Evolutionary conservation across 2,888 invertebrate genomes (phyloP).

Genomic region (Ctenicera cuprea): DNA sequence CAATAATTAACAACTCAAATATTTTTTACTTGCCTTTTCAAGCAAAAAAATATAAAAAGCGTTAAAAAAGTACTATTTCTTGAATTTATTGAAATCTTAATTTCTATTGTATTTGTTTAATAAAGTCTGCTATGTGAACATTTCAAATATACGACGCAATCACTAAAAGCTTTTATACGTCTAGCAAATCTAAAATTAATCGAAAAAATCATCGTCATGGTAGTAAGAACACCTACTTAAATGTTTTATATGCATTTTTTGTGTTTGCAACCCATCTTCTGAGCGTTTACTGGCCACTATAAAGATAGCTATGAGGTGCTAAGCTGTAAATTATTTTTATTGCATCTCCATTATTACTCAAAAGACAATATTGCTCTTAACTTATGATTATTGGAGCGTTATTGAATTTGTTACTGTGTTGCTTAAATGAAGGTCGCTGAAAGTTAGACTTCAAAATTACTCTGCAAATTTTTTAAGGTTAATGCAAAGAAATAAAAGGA

Average conservation of each 20-base stretch:
- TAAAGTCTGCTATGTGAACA: background rate
- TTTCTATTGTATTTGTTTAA: no score
- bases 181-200: slow-evolving; percentile 11
- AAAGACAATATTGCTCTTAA: background rate
- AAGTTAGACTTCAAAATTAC: slow-evolving; percentile 8
- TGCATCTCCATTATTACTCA: slow-evolving; percentile 7
- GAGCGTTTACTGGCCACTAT: slow-evolving; percentile 19
- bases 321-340: slow-evolving; percentile 30
- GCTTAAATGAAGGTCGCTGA: background rate
- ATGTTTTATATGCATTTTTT: slow-evolving; percentile 33
- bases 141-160: slow-evolving; percentile 1
- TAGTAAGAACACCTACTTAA: slow-evolving; percentile 28
- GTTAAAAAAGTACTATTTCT: no score
- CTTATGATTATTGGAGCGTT: background rate
- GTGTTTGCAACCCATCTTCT: slow-evolving; percentile 21
- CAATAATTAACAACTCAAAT: no score
- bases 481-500: background rate
- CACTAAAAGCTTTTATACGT: slow-evolving; percentile 21
- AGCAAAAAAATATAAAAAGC: no score
- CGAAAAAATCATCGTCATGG: slow-evolving; percentile 14
- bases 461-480: slow-evolving; percentile 12
- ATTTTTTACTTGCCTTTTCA: no score
- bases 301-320: slow-evolving; percentile 29
- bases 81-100: no score
- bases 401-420: background rate